Evolutionary conservation across 2,888 invertebrate species (phyloP).

Genomic region (Isotomurus palustris): DNA sequence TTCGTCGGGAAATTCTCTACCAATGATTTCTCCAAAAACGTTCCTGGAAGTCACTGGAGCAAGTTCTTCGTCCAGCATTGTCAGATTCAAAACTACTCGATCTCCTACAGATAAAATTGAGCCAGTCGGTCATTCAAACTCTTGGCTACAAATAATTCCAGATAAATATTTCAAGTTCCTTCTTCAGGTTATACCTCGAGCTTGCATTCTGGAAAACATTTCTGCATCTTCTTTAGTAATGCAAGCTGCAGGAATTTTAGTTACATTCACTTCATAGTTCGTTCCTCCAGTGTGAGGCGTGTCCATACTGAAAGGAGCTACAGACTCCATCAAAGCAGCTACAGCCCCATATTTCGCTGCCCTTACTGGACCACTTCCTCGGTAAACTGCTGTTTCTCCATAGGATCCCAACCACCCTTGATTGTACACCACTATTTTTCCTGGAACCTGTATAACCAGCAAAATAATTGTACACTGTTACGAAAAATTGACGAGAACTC

Average conservation of each 20-base stretch:
- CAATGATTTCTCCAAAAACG: constrained; percentile 64
- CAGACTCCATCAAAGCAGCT: constrained; percentile 50
- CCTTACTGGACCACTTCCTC: constrained; percentile 45
- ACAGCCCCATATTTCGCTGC: constrained; percentile 51
- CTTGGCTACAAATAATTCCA: background rate
- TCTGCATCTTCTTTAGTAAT: constrained; percentile 75
- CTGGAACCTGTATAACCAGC: constrained; percentile 2
- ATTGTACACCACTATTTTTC: constrained; percentile 29
- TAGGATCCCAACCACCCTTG: constrained; percentile 26
- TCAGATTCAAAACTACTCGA: constrained; percentile 4
- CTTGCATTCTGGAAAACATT: constrained; percentile 60
- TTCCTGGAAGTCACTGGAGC: constrained; percentile 59
- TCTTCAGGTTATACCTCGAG: constrained; percentile 4
- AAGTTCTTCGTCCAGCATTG: constrained; percentile 2
- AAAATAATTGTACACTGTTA: background rate
- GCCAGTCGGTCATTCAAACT: background rate
- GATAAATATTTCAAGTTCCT: background rate
- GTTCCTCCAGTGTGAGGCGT: constrained; percentile 51
- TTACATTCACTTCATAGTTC: constrained; percentile 51
- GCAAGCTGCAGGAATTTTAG: constrained; percentile 66
- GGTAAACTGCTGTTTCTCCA: constrained; percentile 9
- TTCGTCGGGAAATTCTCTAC: constrained; percentile 54
- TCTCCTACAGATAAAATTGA: constrained; percentile 2
- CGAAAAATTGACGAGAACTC: background rate
- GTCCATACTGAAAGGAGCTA: constrained; percentile 50